Conservation (phyloP, 2,113 vertebrate species). For the Uria aalge region DNA sequence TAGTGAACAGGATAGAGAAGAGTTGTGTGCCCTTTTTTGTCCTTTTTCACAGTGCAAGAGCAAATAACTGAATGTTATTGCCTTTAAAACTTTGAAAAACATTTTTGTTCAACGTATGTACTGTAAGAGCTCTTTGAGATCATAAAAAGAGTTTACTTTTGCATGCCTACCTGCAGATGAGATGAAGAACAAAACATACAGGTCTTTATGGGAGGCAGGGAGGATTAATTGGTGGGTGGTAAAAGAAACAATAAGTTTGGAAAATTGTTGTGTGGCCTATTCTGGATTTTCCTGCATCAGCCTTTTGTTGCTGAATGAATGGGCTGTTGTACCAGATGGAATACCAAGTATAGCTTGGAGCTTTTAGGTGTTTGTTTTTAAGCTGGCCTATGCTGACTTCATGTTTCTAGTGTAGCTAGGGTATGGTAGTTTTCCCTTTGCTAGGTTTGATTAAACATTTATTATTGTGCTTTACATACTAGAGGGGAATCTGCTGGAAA, state of each 20-base stretch:
- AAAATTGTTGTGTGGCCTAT: background rate
- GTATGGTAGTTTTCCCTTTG: background rate
- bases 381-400: background rate
- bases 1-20: background rate
- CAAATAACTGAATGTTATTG: background rate
- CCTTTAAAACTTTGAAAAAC: background rate
- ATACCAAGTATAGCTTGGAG: background rate
- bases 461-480: background rate
- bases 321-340: background rate
- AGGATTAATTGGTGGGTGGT: background rate
- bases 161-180: background rate
- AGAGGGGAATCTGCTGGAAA: background rate
- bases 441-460: background rate
- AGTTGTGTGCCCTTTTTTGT: fast-evolving
- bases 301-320: background rate
- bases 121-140: background rate
- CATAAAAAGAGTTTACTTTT: background rate
- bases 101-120: background rate
- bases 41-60: background rate
- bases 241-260: background rate
- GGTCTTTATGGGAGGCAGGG: background rate
- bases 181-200: background rate
- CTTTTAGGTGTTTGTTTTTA: background rate
- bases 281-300: background rate
- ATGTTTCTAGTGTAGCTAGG: background rate